Evolutionary conservation across 2,113 vertebrate genomes (phyloP), one percentile per base, ranked within the genome.

Genomic region (Mellivora capensis): DNA sequence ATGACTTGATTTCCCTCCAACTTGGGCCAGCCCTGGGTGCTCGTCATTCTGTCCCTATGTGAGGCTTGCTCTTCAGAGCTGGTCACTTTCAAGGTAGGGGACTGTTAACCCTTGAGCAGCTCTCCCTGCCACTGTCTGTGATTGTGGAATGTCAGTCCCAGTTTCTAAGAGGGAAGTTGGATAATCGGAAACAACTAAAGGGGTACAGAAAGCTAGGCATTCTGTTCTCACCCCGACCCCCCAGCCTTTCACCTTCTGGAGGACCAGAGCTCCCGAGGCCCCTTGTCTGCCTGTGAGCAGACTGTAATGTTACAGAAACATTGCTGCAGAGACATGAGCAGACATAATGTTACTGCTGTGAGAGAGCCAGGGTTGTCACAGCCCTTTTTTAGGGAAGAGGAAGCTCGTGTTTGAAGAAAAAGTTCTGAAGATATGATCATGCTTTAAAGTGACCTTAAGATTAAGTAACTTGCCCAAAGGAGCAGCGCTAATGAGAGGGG

Each of bases 121-220:
- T 64, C 54, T 74, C 18, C 42, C 34, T 47, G 81, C 49, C 62
- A 23, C 62, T 20, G 29, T 52, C 29, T 11, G 47, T 12, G 42
- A 47, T 2, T 11, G n/a, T 34, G 17, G 31, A 1, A 10, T 6
- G 1, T 4, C 1, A 18, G 4, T 4, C 1, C 52, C 11, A 9
- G 4, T 57, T 69, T 74, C 86, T 79, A 21, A 52, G n/a, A 80
- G 37, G 62, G n/a, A 69, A 29, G 6, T 9, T 27, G 49, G 15
- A 47, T 52, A 21, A 23, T 61, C 12, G 29, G 52, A 74, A 49
- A 47, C 15, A 9, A 17, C 44, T 18, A 7, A 59, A 79, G 37
- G 21, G 17, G 20, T 13, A 7, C 37, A 27, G 23, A 23, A 34
- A 18, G 4, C 2, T 27, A 20, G 18, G 2, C 23, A 2, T 10